Conservation (phyloP, 2,797 vertebrate genomes). For the Enteromius mattozi region DNA sequence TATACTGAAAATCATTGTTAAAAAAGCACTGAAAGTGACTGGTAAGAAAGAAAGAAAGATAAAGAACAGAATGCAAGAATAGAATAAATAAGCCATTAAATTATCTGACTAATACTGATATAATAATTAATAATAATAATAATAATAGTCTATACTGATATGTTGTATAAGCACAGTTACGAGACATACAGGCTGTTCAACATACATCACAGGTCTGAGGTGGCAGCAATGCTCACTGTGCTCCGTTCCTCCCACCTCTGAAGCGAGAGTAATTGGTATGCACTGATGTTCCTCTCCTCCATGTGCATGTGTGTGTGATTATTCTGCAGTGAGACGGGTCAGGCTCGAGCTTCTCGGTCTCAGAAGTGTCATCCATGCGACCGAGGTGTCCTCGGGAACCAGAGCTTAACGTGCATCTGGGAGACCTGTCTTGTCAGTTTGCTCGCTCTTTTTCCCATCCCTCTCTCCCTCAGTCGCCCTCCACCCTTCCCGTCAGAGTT, state of each 20-base stretch:
- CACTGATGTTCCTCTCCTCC: slow-evolving; percentile 48
- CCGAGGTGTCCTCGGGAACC: slow-evolving; percentile 46
- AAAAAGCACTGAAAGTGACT: not conserved
- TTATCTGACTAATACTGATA: not conserved
- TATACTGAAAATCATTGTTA: not conserved
- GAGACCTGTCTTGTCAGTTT: slow-evolving; percentile 35
- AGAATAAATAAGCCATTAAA: not conserved
- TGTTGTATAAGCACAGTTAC: not conserved
- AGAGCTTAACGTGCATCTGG: slow-evolving; percentile 15
- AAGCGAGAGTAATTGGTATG: slow-evolving; percentile 57
- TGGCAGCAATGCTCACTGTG: slow-evolving; percentile 1
- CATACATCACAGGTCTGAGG: not conserved
- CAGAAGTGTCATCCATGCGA: slow-evolving; percentile 48
- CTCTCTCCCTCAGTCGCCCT: not conserved
- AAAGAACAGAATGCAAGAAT: not conserved
- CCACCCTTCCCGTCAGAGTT: not conserved
- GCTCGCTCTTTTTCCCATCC: slow-evolving; percentile 8
- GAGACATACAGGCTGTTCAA: not conserved
- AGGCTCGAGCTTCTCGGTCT: slow-evolving; percentile 29
- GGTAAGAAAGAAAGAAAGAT: too few species aligned
- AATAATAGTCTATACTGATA: not conserved
- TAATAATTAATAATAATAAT: not conserved
- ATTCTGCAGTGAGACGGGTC: slow-evolving; percentile 46
- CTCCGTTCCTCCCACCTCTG: slow-evolving; percentile 16
- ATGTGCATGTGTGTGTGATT: slow-evolving; percentile 24